These are phyloP conservation scores for Emydura subglobosa DNA, from an alignment of 2,113 vertebrate genomes.

Conservation along the genomic window DNA sequence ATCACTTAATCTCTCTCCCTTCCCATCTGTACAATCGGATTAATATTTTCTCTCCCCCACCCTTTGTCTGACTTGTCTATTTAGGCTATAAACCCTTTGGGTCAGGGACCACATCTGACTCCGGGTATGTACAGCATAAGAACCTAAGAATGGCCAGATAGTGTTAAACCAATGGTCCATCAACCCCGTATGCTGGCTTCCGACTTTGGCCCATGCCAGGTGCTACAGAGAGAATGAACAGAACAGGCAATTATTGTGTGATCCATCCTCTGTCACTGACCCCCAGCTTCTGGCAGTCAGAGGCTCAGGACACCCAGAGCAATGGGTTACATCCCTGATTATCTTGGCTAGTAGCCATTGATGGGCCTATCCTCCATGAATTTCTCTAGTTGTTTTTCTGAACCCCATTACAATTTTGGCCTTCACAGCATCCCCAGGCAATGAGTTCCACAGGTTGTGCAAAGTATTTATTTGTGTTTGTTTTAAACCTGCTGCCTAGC, in stretches of 20 bases:
- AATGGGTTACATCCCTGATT: not conserved
- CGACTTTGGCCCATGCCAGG: not conserved
- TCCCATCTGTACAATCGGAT: not conserved
- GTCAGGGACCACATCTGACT: not conserved
- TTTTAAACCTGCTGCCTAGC: not conserved
- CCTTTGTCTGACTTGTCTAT: not conserved
- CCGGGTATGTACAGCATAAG: rapidly evolving
- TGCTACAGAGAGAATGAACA: not conserved
- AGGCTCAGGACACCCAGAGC: not conserved
- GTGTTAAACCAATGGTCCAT: not conserved
- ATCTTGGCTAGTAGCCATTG: not conserved
- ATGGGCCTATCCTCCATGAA: not conserved
- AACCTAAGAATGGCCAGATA: not conserved
- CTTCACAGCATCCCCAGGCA: not conserved
- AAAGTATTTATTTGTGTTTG: not conserved
- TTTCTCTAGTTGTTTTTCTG: not conserved
- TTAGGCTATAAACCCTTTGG: not conserved
- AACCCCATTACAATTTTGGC: not conserved
- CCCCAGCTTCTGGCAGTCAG: not conserved
- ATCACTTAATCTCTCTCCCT: not conserved
- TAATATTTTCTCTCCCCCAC: not conserved
- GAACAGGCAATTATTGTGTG: not conserved
- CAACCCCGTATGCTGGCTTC: not conserved
- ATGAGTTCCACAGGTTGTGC: not conserved
- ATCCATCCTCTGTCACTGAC: not conserved